Percentiles rank a stretch among this genome's conserved stretches.
These are phyloP conservation scores for Halcyon leucocephala DNA, from an alignment of 2,797 vertebrate species.

Conservation along the genomic window DNA sequence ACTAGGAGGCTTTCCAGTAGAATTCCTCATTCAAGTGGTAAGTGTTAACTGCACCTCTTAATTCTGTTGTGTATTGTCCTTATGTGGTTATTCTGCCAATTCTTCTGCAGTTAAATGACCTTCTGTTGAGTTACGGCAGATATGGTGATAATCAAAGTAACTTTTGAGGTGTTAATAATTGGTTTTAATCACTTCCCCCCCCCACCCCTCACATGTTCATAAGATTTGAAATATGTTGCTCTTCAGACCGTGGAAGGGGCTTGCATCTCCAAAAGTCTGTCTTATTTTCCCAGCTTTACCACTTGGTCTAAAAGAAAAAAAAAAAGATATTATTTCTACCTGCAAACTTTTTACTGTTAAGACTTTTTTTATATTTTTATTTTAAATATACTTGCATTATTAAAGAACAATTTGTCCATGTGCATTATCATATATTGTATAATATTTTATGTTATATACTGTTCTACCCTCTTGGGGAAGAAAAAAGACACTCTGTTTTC, in stretches of 20 bases:
- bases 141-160: background rate
- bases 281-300: background rate
- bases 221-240: background rate
- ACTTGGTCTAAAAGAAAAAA: background rate
- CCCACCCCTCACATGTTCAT: background rate
- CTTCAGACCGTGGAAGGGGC: background rate
- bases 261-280: background rate
- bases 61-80: background rate
- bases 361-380: background rate
- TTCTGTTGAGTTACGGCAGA: background rate
- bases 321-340: background rate
- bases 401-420: background rate
- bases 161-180: background rate
- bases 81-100: background rate
- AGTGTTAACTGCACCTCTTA: conserved; percentile 59
- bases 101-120: background rate
- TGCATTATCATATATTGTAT: background rate
- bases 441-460: background rate
- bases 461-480: background rate
- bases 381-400: background rate
- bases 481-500: background rate
- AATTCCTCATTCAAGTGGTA: conserved; percentile 98
- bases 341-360: background rate
- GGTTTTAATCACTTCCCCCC: background rate
- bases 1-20: conserved; percentile 96